Base-by-base conservation (phyloP, 1,140 invertebrate species). In the Coelopa frigida region DNA sequence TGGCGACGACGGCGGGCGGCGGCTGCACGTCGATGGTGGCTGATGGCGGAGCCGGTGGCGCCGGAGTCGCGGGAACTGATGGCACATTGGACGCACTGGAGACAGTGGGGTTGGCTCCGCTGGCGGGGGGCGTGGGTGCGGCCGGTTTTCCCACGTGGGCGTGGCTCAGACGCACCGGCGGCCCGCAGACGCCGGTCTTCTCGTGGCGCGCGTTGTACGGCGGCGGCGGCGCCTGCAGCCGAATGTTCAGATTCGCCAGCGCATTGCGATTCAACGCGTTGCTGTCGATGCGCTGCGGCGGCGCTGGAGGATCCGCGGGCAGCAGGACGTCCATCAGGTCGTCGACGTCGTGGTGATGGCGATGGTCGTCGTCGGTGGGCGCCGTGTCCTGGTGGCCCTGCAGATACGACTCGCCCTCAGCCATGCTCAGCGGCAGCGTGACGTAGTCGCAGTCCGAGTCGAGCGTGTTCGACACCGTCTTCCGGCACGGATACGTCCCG, bases 401-500 rank as follows among this genome's bases (percentile, higher is more conserved):
- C 36, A 75, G 61, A 58, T 78, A 79, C 54, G 76, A 75, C 49
- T 72, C 71, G 21, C 72, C 73, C 49, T 73, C 67, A n/a, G n/a
- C n/a, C 60, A 74, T 77, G 3, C 81, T 79, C 8, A 84, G 78
- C 8, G 87, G 85, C 58, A 90, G 72, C 15, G 85, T 86, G 1
- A 91, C 87, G 59, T 92, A 92, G 62, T 92, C 88, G 12, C 86
- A 89, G 54, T 90, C 87, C 1, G 87, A 89, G 59, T 90, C 86
- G 57, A 90, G 77, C 0, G 84, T 89, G 35, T 81, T 80, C 54
- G 85, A 87, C 18, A 89, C 84, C 0, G 84, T 87, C 52, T 87
- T 85, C 24, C 81, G 75, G 29, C 79, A 83, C 5, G 87, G 87
- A 72, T 88, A 88, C 11, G 77, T 74, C 10, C 78, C 78, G 14